Base-by-base conservation (phyloP, 2,113 vertebrate genomes). In the Poeciliopsis retropinna region DNA sequence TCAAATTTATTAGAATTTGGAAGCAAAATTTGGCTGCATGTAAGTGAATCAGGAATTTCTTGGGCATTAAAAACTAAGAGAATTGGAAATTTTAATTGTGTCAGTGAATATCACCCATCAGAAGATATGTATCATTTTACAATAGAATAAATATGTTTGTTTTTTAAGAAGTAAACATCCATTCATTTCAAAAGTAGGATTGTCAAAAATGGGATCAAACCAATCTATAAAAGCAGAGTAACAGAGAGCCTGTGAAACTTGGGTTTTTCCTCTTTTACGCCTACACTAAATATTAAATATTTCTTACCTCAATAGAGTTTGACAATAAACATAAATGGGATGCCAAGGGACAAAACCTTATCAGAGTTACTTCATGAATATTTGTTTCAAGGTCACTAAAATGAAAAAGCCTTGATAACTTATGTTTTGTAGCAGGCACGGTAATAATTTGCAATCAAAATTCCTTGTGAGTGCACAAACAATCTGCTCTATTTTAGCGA, bases 321-420 rank as follows among this genome's bases (percentile, higher is more conserved):
- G 82, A 79, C 82, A 75, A 44, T 25, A 70, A 69, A 73, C 78
- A 82, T 76, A 30, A 31, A 76, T 74, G 12, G 1, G 13, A 65
- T 60, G 80, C 25, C 72, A 66, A 41, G 37, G 28, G 19, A 70
- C 12, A 72, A 70, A 78, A 65, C 75, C 39, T 70, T 70, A 86
- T 86, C 80, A 44, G 73, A 41, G 39, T 15, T 22, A 37, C 70
- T 66, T 82, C 60, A 41, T 64, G 71, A 15, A 54, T 79, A 72
- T 88, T 54, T 76, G 54, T 78, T 68, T 78, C 65, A 81, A 85
- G 85, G 81, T 87, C 83, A 83, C 57, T 70, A 29, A 77, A 82
- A 84, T 79, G n/a, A 39, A 63, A 37, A 76, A 72, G 61, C 44
- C 79, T 28, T 30, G 9, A 41, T 60, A 63, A 79, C 31, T 64